phyloP scores from a whole-genome alignment of 30 jellyfish, hydroid and myxozoan genomes.

The Turritopsis rubra region DNA sequence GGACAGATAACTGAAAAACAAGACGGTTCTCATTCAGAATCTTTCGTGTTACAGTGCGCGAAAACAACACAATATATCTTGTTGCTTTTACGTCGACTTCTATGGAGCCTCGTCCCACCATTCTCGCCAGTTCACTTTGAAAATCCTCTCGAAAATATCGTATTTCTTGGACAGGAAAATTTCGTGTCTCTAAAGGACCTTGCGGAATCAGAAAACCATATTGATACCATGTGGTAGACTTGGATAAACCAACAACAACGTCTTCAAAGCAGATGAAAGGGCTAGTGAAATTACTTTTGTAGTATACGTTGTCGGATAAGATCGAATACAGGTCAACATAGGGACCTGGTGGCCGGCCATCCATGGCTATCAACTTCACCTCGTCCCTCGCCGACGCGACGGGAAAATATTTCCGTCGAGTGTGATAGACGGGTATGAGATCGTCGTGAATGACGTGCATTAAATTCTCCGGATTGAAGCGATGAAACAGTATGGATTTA shows the following conservation, averaged over 20 bases:
- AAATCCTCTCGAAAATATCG: conserved; percentile 28
- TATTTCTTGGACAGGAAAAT: conserved; percentile 21
- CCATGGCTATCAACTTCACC: conserved; percentile 51
- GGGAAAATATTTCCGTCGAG: conserved; percentile 22
- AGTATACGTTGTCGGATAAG: neutral
- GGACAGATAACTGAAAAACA: conserved; percentile 48
- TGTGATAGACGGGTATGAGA: conserved; percentile 55
- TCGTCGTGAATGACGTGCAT: conserved; percentile 97
- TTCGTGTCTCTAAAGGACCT: conserved; percentile 40
- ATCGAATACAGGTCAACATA: conserved; percentile 44
- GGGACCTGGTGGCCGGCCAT: conserved; percentile 68
- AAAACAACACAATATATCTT: conserved; percentile 43
- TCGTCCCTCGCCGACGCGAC: neutral
- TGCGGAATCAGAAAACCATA: conserved; percentile 80
- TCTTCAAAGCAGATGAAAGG: conserved; percentile 59
- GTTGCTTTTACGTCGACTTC: neutral
- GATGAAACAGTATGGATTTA: conserved; percentile 45
- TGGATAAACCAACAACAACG: conserved; percentile 65
- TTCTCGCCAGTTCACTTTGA: neutral
- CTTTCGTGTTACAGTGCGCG: conserved; percentile 53
- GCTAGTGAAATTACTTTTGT: conserved; percentile 19
- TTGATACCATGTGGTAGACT: conserved; percentile 89
- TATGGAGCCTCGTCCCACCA: neutral
- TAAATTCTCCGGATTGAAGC: conserved; percentile 86
- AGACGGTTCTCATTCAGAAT: conserved; percentile 60